Base-by-base conservation (phyloP, 2,797 vertebrate species). In the Hyperoplus immaculatus region DNA sequence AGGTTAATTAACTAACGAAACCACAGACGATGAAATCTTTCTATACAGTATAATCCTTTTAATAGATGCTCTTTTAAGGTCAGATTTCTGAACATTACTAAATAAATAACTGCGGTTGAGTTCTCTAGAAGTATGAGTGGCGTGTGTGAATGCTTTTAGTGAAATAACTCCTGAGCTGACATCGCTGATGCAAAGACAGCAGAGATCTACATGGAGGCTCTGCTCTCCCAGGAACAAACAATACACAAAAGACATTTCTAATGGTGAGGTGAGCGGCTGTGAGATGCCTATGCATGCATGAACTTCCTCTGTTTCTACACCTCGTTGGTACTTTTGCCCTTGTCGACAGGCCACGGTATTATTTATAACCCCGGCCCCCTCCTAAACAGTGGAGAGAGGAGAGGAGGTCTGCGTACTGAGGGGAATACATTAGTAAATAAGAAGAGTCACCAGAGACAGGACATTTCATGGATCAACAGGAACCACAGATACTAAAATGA, bases 391-490 rank as follows among this genome's bases (percentile, higher is more conserved):
- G 94, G 95, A 94, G 93, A 95, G 95, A 97, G 95, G 95, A 96
- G 15, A 29, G 29, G 29, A 29, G 92, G 95, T 93, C 94, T 94
- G 92, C 80, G 78, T 96, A 95, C 96, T 95, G 94, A 90, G 89
- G 96, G 96, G 96, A 97, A 96, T 97, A 97, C 96, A 97, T 97
- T 97, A 97, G 96, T 88, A 97, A 97, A 96, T 96, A 97, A 95
- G 97, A 96, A 95, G 95, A 97, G 95, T 95, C 96, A 95, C 96
- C 95, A 96, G 96, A 97, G 96, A 96, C 95, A 95, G 94, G 95
- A 96, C 94, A 96, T 97, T 97, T 98, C 96, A 97, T 97, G 97
- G 97, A 97, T 97, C 96, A 96, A 96, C 96, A 96, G 96, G 95
- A 97, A 96, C 95, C 89, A 94, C 95, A 96, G 96, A 95, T 95